These are phyloP conservation scores for Pyrrhosoma nymphula DNA, from an alignment of 2,888 invertebrate species.

Conservation along the genomic window DNA sequence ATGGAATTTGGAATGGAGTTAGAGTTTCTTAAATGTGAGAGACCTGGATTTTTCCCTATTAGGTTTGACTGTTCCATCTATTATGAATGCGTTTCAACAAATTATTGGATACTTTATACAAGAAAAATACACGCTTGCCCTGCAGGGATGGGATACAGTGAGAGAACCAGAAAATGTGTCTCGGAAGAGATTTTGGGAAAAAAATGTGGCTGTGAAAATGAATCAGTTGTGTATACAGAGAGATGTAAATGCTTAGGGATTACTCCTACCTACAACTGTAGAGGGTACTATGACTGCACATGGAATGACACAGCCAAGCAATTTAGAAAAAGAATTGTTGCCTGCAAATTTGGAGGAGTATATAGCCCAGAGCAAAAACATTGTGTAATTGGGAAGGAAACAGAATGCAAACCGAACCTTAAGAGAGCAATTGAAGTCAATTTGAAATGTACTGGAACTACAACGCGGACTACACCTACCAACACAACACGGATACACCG, in stretches of 20 bases:
- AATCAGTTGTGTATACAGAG: not conserved
- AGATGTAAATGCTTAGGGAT: not conserved
- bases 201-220: not conserved
- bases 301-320: not conserved
- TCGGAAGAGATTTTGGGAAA: not conserved
- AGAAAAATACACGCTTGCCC: not conserved
- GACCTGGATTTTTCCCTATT: not conserved
- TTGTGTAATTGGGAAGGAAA: not conserved
- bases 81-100: not conserved
- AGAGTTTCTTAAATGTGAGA: not conserved
- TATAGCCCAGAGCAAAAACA: not conserved
- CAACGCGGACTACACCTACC: slow-evolving; percentile 69
- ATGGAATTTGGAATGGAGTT: not conserved
- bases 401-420: not conserved
- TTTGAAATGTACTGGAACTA: slow-evolving; percentile 74
- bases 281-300: not conserved
- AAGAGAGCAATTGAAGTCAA: slow-evolving; percentile 72
- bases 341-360: not conserved
- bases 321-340: not conserved
- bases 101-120: not conserved
- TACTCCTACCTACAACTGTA: not conserved
- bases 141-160: not conserved
- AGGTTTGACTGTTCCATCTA: not conserved
- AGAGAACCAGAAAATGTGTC: not conserved
- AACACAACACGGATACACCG: slow-evolving; percentile 38